Base-by-base conservation (phyloP, 2,888 invertebrate genomes). In the Caenorhabditis macrosperma region DNA sequence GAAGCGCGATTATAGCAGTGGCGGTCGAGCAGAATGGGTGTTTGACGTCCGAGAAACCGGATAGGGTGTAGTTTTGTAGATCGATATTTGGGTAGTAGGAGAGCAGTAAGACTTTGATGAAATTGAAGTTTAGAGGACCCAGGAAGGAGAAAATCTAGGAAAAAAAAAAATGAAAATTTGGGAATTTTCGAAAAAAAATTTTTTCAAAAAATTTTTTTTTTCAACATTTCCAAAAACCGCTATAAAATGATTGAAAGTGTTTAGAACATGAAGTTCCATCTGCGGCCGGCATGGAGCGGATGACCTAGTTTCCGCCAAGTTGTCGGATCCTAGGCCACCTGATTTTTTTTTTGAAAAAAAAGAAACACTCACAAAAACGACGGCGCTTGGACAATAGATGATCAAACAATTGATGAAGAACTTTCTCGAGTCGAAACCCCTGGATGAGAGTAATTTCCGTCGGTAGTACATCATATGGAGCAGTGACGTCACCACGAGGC, bases 391-490 rank as follows among this genome's bases (percentile, higher is more conserved):
- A 54, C 61, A 61, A 20, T 71, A 71, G n/a, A 71, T 61, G 30
- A 71, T 9, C 1, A 71, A 22, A 71, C 71, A 71, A 12, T 71
- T 61, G 20, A 33, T 20, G 1, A 54, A 9, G 22, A 71, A 71
- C 20, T 61, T 54, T 46, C 15, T 24, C 0, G 54, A 54, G 1
- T 54, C 54, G 20, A 71, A 46, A n/a, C 46, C 38, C 20, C 28
- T 28, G 17, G 71, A 24, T 2, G 61, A 26, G 46, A 72, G 6
- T 26, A 72, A 33, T 12, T 54, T 28, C 15, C 60, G 28, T 22
- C 72, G 55, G 20, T 55, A 72, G 20, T 57, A 72, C 72, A 72
- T 72, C 63, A 63, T 72, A 5, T 72, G 72, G n/a, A 72, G 63
- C 2, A 72, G 72, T n/a, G 72, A 72, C 10, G 72, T 63, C 2